A percentile compares a stretch with the other conserved stretches of the same genome.
These are phyloP conservation scores for Branchellion lobata DNA, from an alignment of 2,888 invertebrate species.

Conservation along the genomic window DNA sequence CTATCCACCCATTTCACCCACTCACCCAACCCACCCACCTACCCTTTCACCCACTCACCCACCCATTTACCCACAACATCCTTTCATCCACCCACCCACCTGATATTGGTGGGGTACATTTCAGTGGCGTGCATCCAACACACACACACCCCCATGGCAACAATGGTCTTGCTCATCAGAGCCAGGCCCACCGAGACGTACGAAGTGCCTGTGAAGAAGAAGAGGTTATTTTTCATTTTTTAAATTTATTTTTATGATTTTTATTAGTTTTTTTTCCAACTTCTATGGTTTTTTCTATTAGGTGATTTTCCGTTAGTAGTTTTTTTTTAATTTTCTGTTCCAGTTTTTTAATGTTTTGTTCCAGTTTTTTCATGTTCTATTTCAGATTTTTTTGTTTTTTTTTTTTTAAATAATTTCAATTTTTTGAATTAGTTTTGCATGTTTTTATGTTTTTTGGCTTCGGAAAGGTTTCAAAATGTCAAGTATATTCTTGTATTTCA, in stretches of 20 bases:
- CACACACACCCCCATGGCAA: constrained; percentile 51
- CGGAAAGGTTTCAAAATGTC: no score
- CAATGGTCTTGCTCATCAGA: constrained; percentile 51
- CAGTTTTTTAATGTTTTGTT: no score
- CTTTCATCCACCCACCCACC: constrained; percentile 42
- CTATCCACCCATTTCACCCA: constrained; percentile 2
- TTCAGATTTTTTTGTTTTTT: no score
- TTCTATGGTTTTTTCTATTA: neutral
- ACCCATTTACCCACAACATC: neutral
- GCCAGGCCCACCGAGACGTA: constrained; percentile 45
- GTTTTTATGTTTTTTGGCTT: no score
- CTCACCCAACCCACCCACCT: neutral
- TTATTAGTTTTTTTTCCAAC: no score
- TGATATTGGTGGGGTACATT: constrained; percentile 52
- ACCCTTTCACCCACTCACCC: neutral
- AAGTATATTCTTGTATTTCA: no score
- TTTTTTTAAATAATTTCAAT: no score
- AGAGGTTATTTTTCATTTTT: neutral
- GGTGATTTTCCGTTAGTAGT: neutral
- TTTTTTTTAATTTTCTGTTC: no score
- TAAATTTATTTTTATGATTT: no score
- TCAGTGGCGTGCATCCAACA: constrained; percentile 52
- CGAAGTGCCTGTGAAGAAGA: constrained; percentile 15
- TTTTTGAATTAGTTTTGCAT: no score
- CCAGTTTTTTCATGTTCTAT: no score